phyloP scores from a whole-genome alignment of 92 coral and sea anemone genomes.

The Zoanthus gigantus region DNA sequence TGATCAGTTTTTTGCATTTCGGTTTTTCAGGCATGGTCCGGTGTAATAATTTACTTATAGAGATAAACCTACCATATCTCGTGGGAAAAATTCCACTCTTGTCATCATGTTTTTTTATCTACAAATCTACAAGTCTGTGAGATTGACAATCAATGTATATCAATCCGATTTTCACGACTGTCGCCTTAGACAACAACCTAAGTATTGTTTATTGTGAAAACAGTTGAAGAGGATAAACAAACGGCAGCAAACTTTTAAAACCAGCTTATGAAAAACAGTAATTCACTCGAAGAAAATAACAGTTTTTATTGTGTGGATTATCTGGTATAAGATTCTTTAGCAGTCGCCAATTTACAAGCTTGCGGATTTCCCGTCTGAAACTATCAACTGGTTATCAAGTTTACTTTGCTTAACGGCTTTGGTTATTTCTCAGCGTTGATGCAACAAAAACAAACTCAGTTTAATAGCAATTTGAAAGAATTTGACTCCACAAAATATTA shows the following conservation, averaged over 20 bases:
- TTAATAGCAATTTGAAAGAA: background rate
- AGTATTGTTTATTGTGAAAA: conserved; percentile 49
- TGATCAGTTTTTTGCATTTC: conserved; percentile 3
- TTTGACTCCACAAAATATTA: background rate
- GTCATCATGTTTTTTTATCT: conserved; percentile 23
- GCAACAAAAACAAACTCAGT: background rate
- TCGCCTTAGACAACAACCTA: conserved; percentile 39
- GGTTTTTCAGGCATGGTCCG: conserved; percentile 7
- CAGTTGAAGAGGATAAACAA: conserved; percentile 23
- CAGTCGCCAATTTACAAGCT: background rate
- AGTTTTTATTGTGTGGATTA: background rate
- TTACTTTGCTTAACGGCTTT: background rate
- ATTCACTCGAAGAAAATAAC: background rate
- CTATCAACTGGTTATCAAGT: background rate
- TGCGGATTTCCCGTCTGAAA: background rate
- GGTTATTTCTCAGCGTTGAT: background rate
- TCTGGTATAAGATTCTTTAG: too few species aligned
- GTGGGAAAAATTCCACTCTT: conserved; percentile 45
- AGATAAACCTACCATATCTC: conserved; percentile 34
- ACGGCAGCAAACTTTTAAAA: background rate
- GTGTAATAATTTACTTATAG: conserved; percentile 37
- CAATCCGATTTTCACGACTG: conserved; percentile 40
- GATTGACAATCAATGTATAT: conserved; percentile 34
- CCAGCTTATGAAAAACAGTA: background rate
- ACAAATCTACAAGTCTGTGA: background rate